These are phyloP conservation scores for Myripristis jacobus DNA, from an alignment of 2,797 vertebrate species.

Conservation along the genomic window DNA sequence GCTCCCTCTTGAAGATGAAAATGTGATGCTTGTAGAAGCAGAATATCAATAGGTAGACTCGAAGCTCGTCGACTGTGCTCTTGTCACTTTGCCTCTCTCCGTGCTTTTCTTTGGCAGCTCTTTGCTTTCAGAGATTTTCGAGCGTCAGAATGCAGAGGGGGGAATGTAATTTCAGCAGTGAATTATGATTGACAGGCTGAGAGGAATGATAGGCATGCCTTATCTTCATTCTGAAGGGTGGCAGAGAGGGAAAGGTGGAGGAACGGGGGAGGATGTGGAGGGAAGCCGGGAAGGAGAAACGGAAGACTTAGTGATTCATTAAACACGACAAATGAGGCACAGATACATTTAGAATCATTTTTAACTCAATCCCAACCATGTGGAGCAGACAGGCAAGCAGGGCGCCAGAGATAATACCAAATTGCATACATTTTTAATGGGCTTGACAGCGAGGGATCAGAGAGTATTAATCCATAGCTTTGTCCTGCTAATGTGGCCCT, in stretches of 20 bases:
- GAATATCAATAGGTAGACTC: constrained; percentile 31
- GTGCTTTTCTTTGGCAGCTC: neutral
- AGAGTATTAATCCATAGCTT: constrained; percentile 75
- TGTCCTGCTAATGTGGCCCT: constrained; percentile 75
- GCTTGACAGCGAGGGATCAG: constrained; percentile 72
- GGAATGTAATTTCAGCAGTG: constrained; percentile 59
- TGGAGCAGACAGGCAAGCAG: constrained; percentile 47
- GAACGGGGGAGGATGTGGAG: too few relatives aligned
- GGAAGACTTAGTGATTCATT: constrained; percentile 62
- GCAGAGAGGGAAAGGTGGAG: constrained; percentile 32
- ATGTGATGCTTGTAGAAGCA: constrained; percentile 7
- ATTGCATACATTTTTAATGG: constrained; percentile 79
- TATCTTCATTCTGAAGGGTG: constrained; percentile 63
- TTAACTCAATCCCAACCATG: constrained; percentile 42
- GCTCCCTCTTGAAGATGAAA: constrained; percentile 18
- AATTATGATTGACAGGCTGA: constrained; percentile 72
- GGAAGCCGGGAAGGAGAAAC: neutral
- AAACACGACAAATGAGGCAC: constrained; percentile 64
- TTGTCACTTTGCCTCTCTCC: constrained; percentile 6
- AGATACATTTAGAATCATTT: constrained; percentile 70
- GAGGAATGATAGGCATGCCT: constrained; percentile 64
- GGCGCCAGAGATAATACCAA: constrained; percentile 72
- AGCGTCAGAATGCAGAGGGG: constrained; percentile 1
- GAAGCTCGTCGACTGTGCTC: constrained; percentile 13
- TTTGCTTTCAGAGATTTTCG: constrained; percentile 17